Conservation (phyloP, 2,888 invertebrate species). For the Mythimna loreyi region DNA sequence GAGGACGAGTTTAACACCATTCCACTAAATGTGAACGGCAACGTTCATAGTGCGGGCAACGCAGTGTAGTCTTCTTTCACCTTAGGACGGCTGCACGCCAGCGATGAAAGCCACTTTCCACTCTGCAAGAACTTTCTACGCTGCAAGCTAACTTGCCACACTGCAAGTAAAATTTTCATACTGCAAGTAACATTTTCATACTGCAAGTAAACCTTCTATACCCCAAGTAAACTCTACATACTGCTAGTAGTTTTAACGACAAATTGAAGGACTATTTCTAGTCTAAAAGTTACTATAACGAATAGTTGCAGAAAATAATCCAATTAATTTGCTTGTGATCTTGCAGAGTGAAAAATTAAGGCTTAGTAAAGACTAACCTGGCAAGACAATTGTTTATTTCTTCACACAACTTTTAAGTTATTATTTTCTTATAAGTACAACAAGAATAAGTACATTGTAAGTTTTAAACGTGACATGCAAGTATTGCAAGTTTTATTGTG, state of each 20-base stretch:
- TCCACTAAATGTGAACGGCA: conserved; percentile 86
- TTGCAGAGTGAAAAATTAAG: conserved; percentile 16
- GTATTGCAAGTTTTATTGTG: neutral
- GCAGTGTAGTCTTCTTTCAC: conserved; percentile 79
- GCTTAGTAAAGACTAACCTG: conserved; percentile 4
- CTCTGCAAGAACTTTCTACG: conserved; percentile 3
- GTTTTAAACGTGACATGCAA: conserved; percentile 14
- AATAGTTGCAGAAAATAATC: neutral
- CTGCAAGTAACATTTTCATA: conserved; percentile 4
- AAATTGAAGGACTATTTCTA: neutral
- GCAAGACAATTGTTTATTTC: conserved; percentile 20
- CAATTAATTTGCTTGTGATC: neutral
- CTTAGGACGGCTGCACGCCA: conserved; percentile 64
- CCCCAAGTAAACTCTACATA: neutral
- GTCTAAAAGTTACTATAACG: neutral
- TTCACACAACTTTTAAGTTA: conserved; percentile 2
- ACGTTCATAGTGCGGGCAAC: conserved; percentile 85
- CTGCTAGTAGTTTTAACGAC: neutral
- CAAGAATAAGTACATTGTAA: conserved; percentile 18
- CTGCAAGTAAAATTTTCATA: conserved; percentile 5
- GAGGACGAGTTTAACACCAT: conserved; percentile 90
- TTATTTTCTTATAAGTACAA: conserved; percentile 8
- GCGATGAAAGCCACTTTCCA: conserved; percentile 45
- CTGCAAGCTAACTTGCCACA: neutral
- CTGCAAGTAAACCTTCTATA: neutral